phyloP scores from a whole-genome alignment of 1,140 invertebrate genomes.

The Neuroterus valhalla region DNA sequence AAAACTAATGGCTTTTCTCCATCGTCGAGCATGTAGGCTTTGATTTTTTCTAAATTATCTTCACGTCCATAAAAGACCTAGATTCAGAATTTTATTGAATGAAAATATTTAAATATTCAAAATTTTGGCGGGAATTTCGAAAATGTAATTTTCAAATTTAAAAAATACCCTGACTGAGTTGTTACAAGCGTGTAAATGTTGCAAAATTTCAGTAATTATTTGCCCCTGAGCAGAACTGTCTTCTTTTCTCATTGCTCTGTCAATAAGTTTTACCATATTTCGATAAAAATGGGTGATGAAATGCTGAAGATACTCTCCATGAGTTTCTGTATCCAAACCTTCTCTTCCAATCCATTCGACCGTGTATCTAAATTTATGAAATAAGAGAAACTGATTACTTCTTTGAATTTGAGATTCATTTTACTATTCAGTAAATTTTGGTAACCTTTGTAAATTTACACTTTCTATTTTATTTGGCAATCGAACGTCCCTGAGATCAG shows the following conservation, averaged over 20 bases:
- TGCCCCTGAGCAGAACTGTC: constrained; percentile 94
- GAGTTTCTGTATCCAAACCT: constrained; percentile 93
- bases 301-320: constrained; percentile 94
- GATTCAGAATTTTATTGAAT: background rate
- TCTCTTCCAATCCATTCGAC: constrained; percentile 98
- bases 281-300: constrained; percentile 97
- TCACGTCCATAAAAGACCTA: constrained; percentile 95
- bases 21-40: constrained; percentile 89
- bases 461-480: constrained; percentile 91
- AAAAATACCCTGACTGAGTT: constrained; percentile 89
- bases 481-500: constrained; percentile 91
- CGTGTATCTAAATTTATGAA: constrained; percentile 82
- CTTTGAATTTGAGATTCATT: background rate
- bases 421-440: too few species aligned
- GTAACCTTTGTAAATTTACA: constrained; percentile 89
- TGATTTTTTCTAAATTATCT: constrained; percentile 87
- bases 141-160: background rate
- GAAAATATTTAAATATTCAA: background rate
- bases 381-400: background rate
- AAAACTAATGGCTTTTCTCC: constrained; percentile 93
- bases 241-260: constrained; percentile 95
- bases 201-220: constrained; percentile 96
- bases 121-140: background rate
- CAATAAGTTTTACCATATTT: constrained; percentile 94
- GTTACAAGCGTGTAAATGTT: constrained; percentile 97